Conservation (phyloP, 2,888 invertebrate genomes). For the Crematogaster levior region DNA sequence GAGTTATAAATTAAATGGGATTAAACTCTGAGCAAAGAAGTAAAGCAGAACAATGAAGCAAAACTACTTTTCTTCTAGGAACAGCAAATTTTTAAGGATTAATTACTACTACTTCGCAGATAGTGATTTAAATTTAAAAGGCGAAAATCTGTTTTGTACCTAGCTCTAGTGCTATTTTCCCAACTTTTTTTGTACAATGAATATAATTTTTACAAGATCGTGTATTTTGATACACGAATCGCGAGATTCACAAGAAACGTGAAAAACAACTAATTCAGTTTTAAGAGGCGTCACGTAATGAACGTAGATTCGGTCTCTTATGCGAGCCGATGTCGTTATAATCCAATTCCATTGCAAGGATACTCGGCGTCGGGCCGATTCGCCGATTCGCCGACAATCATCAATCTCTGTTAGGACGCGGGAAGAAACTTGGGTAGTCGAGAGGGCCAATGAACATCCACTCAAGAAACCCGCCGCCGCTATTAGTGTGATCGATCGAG, state of each 20-base stretch:
- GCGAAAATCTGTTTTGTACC: not conserved
- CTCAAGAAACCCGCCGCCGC: slow-evolving; percentile 8
- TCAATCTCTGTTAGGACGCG: slow-evolving; percentile 67
- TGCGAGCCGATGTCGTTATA: slow-evolving; percentile 61
- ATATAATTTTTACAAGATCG: slow-evolving; percentile 38
- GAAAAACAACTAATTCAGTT: slow-evolving; percentile 60
- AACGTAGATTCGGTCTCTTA: slow-evolving; percentile 41
- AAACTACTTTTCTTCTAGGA: not conserved
- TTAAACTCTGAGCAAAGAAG: not conserved
- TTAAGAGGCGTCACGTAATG: slow-evolving; percentile 47
- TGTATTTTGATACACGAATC: not conserved
- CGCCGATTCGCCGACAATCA: slow-evolving; percentile 67
- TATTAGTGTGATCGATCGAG: slow-evolving; percentile 17
- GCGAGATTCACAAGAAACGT: not conserved
- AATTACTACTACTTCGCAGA: not conserved
- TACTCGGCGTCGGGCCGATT: slow-evolving; percentile 58
- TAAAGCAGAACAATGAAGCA: not conserved
- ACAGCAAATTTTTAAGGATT: not conserved
- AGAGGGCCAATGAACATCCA: slow-evolving; percentile 1
- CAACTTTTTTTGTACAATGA: slow-evolving; percentile 35
- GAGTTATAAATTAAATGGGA: not conserved
- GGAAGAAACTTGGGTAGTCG: slow-evolving; percentile 33
- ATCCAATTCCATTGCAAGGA: slow-evolving; percentile 65
- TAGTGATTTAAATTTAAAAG: not conserved
- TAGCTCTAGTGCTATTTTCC: not conserved